phyloP scores from a whole-genome alignment of 2,888 invertebrate genomes.

The Sphecodes monilicornis region DNA sequence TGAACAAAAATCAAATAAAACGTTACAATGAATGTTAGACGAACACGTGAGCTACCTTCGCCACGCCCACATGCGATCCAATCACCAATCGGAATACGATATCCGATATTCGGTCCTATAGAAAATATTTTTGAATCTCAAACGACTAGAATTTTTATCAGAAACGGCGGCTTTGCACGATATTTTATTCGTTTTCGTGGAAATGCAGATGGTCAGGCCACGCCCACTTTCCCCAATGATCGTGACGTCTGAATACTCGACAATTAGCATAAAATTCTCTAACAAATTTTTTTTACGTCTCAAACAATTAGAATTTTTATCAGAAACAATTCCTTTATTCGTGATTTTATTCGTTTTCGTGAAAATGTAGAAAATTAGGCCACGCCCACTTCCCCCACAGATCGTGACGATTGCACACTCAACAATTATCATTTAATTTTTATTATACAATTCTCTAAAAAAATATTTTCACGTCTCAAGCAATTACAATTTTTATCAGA shows the following conservation, averaged over 20 bases:
- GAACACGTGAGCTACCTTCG: constrained; percentile 34
- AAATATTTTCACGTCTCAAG: background rate
- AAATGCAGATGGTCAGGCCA: background rate
- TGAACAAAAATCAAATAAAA: constrained; percentile 82
- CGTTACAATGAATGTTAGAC: constrained; percentile 80
- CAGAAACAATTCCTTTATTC: background rate
- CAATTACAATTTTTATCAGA: too few relatives aligned
- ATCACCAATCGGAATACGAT: background rate
- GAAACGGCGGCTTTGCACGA: background rate
- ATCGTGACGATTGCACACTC: too few relatives aligned
- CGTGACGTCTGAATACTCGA: too few relatives aligned
- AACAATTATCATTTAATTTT: too few relatives aligned
- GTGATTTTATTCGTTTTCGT: background rate
- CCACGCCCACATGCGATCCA: background rate
- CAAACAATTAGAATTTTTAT: background rate
- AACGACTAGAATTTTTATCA: background rate
- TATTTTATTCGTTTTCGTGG: background rate
- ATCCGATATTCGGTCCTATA: background rate
- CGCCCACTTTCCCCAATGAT: too few relatives aligned
- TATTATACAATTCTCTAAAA: background rate
- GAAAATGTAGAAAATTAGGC: background rate
- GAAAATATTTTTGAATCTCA: background rate
- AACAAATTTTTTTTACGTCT: too few relatives aligned
- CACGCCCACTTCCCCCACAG: too few relatives aligned
- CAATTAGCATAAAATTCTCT: too few relatives aligned